Evolutionary conservation across 2,888 invertebrate genomes (phyloP).

Genomic region (Eupithecia exiguata): DNA sequence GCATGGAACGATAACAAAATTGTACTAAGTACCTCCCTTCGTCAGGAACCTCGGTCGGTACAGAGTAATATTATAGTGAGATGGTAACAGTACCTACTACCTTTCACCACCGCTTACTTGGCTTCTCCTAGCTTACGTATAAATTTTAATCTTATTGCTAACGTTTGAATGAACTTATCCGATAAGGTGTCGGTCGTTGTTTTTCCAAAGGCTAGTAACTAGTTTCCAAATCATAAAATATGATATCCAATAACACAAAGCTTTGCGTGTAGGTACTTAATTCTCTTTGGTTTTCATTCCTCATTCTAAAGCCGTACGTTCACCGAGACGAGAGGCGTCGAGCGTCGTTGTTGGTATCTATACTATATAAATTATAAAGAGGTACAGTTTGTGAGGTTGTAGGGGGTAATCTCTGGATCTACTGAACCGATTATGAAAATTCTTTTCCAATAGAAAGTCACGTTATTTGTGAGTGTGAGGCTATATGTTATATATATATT

Average conservation of each 20-base stretch:
- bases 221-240: neutral
- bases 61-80: neutral
- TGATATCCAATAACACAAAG: neutral
- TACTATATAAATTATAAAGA: too few species aligned
- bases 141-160: constrained; percentile 1
- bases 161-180: neutral
- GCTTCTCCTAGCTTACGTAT: neutral
- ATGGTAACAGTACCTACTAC: neutral
- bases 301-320: too few species aligned
- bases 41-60: neutral
- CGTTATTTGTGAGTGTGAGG: too few species aligned
- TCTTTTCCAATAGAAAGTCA: too few species aligned
- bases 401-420: too few species aligned
- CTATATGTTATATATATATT: too few species aligned
- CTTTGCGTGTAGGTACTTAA: neutral
- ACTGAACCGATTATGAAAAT: too few species aligned
- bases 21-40: neutral
- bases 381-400: too few species aligned
- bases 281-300: neutral
- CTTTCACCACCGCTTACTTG: neutral
- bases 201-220: neutral
- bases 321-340: too few species aligned
- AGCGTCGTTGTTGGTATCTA: too few species aligned
- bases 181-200: constrained; percentile 3
- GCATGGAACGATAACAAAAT: neutral